Evolutionary conservation across 2,113 vertebrate genomes (phyloP), one percentile per base, ranked within the genome.

Genomic region (Thinocorus orbignyianus): DNA sequence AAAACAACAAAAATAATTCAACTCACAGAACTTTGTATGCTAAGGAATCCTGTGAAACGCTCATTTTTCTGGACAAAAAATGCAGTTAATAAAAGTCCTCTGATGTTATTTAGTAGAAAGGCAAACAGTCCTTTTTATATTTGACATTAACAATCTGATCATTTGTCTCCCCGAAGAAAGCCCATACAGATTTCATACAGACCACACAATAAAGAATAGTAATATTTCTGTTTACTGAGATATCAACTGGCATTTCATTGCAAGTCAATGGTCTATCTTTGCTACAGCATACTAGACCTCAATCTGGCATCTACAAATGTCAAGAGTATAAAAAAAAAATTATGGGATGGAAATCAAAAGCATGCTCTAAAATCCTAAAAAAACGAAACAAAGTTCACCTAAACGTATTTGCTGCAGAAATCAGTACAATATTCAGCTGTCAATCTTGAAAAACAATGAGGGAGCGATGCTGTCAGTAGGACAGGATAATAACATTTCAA

Each of bases 271-370:
- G 98, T 97, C 98, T 98, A 95, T 97, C 97, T 95, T 98, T 98
- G 98, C 98, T 97, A 98, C 97, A 98, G 97, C 96, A 76, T 97
- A 97, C 98, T 98, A 98, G 98, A 98, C 98, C 98, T 98, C 98
- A 98, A 98, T 99, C 98, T 98, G 98, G 98, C 98, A 98, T 98
- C 98, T 98, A 98, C 98, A 99, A 99, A 99, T 99, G 98, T 99
- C 99, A 99, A 97, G 97, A 98, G 97, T 97, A 98, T 97, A 94
- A 96, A 97, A 96, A 92, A 87, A 84, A 84, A 94, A 91, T 77
- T 86, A 96, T 62, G 94, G 79, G 93, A 92, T 95, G 90, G 90
- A 97, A 98, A 97, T 98, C 95, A 98, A 97, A 97, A 97, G 97
- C 97, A 97, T 94, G 90, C 94, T 97, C 95, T 82, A 89, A 97